These are phyloP conservation scores for Solen grandis DNA, from an alignment of 1,140 invertebrate species.

Conservation along the genomic window DNA sequence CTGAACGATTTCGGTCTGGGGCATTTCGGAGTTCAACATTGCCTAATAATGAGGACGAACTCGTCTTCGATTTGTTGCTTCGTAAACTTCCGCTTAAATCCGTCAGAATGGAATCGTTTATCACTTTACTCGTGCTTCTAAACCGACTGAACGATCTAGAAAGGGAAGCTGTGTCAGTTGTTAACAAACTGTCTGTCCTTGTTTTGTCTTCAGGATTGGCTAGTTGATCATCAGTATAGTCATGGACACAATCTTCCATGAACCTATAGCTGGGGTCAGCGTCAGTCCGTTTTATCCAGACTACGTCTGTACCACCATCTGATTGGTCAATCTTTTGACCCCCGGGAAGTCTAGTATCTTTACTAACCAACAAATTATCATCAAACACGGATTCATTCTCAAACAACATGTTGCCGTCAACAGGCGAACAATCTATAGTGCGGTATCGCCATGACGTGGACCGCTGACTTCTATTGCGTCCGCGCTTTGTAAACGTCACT, in stretches of 20 bases:
- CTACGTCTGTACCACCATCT: conserved; percentile 2
- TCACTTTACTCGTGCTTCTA: conserved; percentile 36
- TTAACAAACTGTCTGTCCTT: not conserved
- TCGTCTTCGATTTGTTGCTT: too few species aligned
- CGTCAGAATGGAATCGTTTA: too few species aligned
- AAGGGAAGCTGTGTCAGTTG: not conserved
- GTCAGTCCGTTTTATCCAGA: conserved; percentile 28
- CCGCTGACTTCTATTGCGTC: conserved; percentile 22
- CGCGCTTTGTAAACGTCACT: not conserved
- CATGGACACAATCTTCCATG: conserved; percentile 7
- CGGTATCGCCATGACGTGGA: conserved; percentile 44
- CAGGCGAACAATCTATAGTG: not conserved
- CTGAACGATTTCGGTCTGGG: too few species aligned
- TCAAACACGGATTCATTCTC: not conserved
- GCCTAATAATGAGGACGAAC: too few species aligned
- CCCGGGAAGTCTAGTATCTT: too few species aligned
- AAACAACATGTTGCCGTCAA: not conserved
- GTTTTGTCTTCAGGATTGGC: not conserved
- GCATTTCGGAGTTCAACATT: too few species aligned
- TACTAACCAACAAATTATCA: too few species aligned
- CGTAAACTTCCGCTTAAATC: too few species aligned
- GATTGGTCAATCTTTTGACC: too few species aligned
- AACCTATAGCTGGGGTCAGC: conserved; percentile 4
- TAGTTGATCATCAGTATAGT: conserved; percentile 1
- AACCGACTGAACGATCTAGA: conserved; percentile 25